These are phyloP conservation scores for Panopea generosa DNA, from an alignment of 2,888 invertebrate species.

Conservation along the genomic window DNA sequence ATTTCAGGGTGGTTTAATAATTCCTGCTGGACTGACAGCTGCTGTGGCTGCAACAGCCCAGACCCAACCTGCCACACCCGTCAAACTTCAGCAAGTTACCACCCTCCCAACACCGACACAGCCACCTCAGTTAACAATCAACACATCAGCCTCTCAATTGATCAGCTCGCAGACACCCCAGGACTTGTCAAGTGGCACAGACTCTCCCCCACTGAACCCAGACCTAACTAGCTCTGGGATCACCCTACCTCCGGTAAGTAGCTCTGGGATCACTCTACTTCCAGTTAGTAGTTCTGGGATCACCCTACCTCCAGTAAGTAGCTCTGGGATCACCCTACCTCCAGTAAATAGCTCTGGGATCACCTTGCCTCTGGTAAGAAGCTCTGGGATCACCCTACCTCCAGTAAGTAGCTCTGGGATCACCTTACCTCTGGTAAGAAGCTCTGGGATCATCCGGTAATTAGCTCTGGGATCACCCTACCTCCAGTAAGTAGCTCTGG, in stretches of 20 bases:
- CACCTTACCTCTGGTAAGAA: background rate
- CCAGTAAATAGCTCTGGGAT: background rate
- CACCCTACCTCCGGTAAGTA: conserved; percentile 23
- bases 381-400: background rate
- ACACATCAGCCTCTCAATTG: conserved; percentile 1
- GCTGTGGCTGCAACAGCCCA: conserved; percentile 18
- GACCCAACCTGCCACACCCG: conserved; percentile 39
- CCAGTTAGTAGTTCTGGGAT: background rate
- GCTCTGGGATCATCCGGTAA: background rate
- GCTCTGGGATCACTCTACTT: too few species aligned
- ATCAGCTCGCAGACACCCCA: conserved; percentile 6
- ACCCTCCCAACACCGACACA: conserved; percentile 6
- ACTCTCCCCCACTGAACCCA: conserved; percentile 20
- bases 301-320: background rate
- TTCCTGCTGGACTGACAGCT: conserved; percentile 44
- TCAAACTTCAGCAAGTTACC: conserved; percentile 22
- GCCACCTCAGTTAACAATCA: conserved; percentile 1
- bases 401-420: background rate
- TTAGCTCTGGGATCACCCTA: background rate
- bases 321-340: background rate
- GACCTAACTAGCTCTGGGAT: background rate
- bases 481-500: background rate
- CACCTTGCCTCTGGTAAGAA: background rate
- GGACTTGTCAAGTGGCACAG: conserved; percentile 5
- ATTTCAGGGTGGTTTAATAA: conserved; percentile 52